Conservation (phyloP, 1,140 invertebrate species). For the Drosophila nigrodunni region DNA sequence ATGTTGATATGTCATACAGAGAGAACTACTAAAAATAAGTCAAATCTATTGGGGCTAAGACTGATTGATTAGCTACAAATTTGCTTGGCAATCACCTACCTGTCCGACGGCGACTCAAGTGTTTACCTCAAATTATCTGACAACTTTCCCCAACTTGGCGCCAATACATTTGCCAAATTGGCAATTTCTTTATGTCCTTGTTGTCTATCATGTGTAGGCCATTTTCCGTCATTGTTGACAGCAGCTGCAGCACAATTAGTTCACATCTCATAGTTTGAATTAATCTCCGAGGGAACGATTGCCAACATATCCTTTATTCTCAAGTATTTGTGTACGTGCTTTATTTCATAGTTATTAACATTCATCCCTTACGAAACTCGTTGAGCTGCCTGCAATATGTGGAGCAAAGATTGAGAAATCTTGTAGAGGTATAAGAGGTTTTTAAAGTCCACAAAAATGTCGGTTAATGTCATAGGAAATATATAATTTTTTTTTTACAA, state of each 20-base stretch:
- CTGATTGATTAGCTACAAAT: slow-evolving; percentile 72
- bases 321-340: slow-evolving; percentile 49
- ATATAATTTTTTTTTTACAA: too few species aligned
- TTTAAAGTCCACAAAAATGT: background rate
- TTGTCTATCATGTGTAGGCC: slow-evolving; percentile 27
- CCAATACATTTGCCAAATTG: slow-evolving; percentile 36
- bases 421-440: background rate
- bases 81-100: slow-evolving; percentile 53
- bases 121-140: slow-evolving; percentile 44
- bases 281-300: slow-evolving; percentile 43
- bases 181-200: slow-evolving; percentile 46
- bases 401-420: slow-evolving; percentile 8
- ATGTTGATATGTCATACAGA: slow-evolving; percentile 17
- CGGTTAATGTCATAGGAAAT: too few species aligned
- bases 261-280: slow-evolving; percentile 52
- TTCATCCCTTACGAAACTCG: slow-evolving; percentile 23
- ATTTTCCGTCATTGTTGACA: slow-evolving; percentile 48
- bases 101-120: slow-evolving; percentile 27
- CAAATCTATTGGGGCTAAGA: slow-evolving; percentile 42
- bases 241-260: slow-evolving; percentile 61
- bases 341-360: slow-evolving; percentile 21
- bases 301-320: slow-evolving; percentile 48
- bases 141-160: slow-evolving; percentile 1
- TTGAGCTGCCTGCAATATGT: slow-evolving; percentile 30
- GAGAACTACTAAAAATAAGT: background rate